Conservation (phyloP, 2,797 vertebrate species). For the Cirrhinus mrigala region DNA sequence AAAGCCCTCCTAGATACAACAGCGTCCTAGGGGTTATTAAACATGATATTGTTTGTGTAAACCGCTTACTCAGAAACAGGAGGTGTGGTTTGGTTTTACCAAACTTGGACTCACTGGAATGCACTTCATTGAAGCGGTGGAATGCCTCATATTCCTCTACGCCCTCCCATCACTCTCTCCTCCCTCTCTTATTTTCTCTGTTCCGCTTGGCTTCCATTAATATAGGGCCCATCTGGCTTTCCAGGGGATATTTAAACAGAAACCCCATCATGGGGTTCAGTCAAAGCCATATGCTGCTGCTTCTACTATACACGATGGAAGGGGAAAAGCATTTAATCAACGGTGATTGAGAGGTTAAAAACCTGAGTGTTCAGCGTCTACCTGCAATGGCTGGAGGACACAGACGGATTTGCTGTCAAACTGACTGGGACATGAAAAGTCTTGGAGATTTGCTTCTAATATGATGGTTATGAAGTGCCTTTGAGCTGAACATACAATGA, state of each 20-base stretch:
- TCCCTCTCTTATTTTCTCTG: conserved; percentile 70
- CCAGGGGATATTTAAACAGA: conserved; percentile 70
- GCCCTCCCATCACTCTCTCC: conserved; percentile 19
- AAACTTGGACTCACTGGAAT: conserved; percentile 58
- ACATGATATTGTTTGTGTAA: conserved; percentile 65
- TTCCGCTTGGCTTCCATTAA: conserved; percentile 76
- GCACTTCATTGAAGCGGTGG: conserved; percentile 73
- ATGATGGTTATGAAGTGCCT: background rate
- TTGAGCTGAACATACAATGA: background rate
- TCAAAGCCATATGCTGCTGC: conserved; percentile 69
- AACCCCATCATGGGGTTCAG: conserved; percentile 62
- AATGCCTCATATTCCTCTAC: conserved; percentile 60
- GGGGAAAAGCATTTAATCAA: conserved; percentile 67
- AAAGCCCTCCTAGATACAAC: conserved; percentile 54
- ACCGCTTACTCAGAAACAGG: conserved; percentile 67
- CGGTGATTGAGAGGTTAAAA: conserved; percentile 70
- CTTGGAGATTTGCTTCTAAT: background rate
- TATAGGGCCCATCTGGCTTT: conserved; percentile 76
- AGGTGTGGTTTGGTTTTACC: conserved; percentile 51
- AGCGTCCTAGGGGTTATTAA: conserved; percentile 52
- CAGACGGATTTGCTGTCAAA: conserved; percentile 15
- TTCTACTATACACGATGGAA: conserved; percentile 59
- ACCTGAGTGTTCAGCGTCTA: conserved; percentile 3
- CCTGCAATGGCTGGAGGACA: background rate
- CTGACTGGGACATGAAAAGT: conserved; percentile 35